A percentile compares a stretch with the other conserved stretches of the same genome.
These are phyloP conservation scores for Saxidomus purpurata DNA, from an alignment of 1,140 invertebrate genomes.

Conservation along the genomic window DNA sequence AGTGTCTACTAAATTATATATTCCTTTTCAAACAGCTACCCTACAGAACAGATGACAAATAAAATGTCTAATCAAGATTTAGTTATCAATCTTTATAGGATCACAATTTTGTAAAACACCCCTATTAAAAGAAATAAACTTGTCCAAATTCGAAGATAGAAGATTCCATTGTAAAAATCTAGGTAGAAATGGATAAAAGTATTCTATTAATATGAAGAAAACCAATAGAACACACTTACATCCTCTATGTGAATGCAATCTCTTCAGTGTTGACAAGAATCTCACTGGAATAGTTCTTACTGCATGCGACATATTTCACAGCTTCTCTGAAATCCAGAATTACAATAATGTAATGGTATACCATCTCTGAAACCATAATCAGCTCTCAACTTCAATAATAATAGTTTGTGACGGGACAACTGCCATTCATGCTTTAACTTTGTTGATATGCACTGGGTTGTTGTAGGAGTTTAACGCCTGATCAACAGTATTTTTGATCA, in stretches of 20 bases:
- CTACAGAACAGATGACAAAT: too few relatives aligned
- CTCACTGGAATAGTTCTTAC: not conserved
- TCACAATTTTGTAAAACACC: not conserved
- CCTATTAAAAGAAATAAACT: not conserved
- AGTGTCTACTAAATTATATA: too few relatives aligned
- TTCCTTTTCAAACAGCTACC: too few relatives aligned
- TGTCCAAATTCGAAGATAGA: not conserved
- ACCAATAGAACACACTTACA: not conserved
- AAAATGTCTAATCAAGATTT: not conserved
- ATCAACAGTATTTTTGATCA: too few relatives aligned
- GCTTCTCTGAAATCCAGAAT: not conserved
- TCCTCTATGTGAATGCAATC: not conserved
- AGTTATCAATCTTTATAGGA: not conserved
- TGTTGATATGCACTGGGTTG: too few relatives aligned
- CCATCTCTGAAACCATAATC: too few relatives aligned
- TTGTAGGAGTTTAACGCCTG: too few relatives aligned
- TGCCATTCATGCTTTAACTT: too few relatives aligned
- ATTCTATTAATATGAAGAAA: not conserved
- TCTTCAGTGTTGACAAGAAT: not conserved
- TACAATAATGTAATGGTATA: too few relatives aligned
- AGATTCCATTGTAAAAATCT: not conserved
- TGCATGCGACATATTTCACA: not conserved
- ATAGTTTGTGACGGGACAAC: too few relatives aligned
- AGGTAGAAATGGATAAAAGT: not conserved
- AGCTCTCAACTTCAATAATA: too few relatives aligned